Evolutionary conservation across 2,797 vertebrate genomes (phyloP), one percentile per base, ranked within the genome.

Genomic region (Pterois miles): DNA sequence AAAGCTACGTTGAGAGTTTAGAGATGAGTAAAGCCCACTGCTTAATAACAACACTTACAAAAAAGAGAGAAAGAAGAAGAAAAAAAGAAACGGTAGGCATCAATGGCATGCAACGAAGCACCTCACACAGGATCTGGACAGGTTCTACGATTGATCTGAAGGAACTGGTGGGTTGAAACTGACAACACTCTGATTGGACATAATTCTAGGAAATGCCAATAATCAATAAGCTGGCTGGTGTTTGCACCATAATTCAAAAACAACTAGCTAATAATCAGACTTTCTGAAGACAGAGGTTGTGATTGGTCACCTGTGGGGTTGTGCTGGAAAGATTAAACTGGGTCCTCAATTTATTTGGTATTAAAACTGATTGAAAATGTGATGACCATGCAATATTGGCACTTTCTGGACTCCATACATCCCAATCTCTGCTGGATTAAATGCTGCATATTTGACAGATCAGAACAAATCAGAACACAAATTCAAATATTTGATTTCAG

Each of bases 61-160:
- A 66, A 69, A 29, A 68, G 38, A 64, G 60, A 64, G 43, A 62
- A 43, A 20, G 40, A 43, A 20, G 22, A 53, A 74, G 40, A 70
- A 88, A 89, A 43, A 93, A 90, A 92, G 83, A 94, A 93, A 94
- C 80, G 82, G 88, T 94, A 96, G 96, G 95, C 95, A 94, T 94
- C 93, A 91, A 95, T 94, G 91, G 94, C 96, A 96, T 96, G 96
- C 94, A 94, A 94, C 88, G 93, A 76, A 91, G 76, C 78, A 86
- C 76, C 85, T 85, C 86, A 86, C 86, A 86, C 77, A 89, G 89
- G 88, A 18, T 76, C 82, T 75, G 72, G 80, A 83, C 74, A 72
- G 76, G 73, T 74, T 36, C 74, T 23, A 74, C 18, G 56, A 69
- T 22, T 71, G 56, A 63, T 62, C 67, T 59, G 70, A 71, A 66